These are phyloP conservation scores for Hesperia comma DNA, from an alignment of 2,888 invertebrate species.

Conservation along the genomic window DNA sequence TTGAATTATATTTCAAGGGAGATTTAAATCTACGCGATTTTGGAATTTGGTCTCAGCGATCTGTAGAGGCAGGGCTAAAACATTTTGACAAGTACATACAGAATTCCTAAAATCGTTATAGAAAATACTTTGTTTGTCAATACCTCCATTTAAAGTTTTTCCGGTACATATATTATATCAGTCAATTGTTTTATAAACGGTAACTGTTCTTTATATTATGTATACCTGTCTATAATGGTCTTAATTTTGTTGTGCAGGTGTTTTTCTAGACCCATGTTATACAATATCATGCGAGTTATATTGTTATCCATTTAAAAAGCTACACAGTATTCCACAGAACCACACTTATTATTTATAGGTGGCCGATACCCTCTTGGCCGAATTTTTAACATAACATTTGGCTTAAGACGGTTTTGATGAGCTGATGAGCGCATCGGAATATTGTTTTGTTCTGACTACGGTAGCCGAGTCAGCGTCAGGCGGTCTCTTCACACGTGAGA, in stretches of 20 bases:
- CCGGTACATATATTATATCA: no score
- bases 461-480: conserved; percentile 55
- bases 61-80: neutral
- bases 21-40: conserved; percentile 50
- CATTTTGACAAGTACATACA: neutral
- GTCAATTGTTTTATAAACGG: no score
- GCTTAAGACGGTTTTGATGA: conserved; percentile 43
- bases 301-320: no score
- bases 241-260: no score
- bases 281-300: no score
- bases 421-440: conserved; percentile 45
- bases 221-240: no score
- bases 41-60: conserved; percentile 48
- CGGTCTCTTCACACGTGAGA: conserved; percentile 58
- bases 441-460: conserved; percentile 52
- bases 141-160: no score
- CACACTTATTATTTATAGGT: neutral
- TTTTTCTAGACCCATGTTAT: no score
- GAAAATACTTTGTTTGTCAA: no score
- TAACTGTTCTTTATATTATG: no score
- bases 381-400: conserved; percentile 53
- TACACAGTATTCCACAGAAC: neutral
- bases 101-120: neutral
- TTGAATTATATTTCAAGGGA: conserved; percentile 76
- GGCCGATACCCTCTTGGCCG: neutral